Evolutionary conservation across 2,113 vertebrate species (phyloP), one percentile per base, ranked within the genome.

Genomic region (Nibea coibor): DNA sequence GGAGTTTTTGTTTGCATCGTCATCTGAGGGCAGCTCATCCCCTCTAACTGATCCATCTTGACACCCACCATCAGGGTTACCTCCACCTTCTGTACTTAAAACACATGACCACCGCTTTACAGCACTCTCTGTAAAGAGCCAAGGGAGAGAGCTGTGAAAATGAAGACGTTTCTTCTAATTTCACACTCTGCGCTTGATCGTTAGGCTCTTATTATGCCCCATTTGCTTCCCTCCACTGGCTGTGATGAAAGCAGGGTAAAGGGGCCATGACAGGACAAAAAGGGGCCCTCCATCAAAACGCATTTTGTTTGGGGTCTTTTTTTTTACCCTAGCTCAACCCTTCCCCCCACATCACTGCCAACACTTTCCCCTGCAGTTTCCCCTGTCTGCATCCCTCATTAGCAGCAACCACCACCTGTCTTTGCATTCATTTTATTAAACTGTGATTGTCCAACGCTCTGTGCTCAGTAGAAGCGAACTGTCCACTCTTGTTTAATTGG

Each of bases 101-200:
- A 89, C 91, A 92, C 92, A 93, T 90, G 93, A 94, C 91, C 87
- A 84, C 68, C 85, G 80, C 86, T 79, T 85, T 75, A 72, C 75
- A 69, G 61, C 83, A 66, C 79, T 75, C 73, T 74, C 22, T 4
- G 16, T 61, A 24, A 51, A 87, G 58, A 69, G 22, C 76, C 67
- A n/a, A 82, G 71, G 81, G 62, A 24, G 67, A 83, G 88, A 93
- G 76, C 93, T 94, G 93, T 93, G 92, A 94, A 95, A 95, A 95
- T 95, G 91, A 95, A 94, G 95, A 95, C 88, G 92, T 94, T 95
- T 95, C 93, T 93, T 95, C 91, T 94, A 90, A 95, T 95, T 96
- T 95, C 94, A 95, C 95, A 95, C 92, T 92, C 79, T 3, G 75
- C 10, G 80, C 91, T 93, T 94, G 94, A 95, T 94, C 73, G 94